Base-by-base conservation (phyloP, 2,888 invertebrate genomes). In the Fragum whitleyi region DNA sequence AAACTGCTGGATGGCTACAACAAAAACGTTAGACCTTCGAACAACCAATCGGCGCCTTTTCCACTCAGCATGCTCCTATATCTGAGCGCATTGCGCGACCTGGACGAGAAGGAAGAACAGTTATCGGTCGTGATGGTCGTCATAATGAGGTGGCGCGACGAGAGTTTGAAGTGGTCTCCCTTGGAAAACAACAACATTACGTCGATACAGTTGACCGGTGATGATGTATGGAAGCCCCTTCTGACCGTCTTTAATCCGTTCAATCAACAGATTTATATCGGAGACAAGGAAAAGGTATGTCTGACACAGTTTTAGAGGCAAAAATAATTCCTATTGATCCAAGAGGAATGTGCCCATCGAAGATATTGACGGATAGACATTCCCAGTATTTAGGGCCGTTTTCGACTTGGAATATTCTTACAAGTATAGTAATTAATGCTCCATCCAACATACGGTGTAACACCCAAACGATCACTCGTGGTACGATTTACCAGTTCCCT, bases 191-290 rank as follows among this genome's bases (percentile, higher is more conserved):
- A n/a, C 55, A 55, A 55, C 55, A 70, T 55, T 14, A 53, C 53
- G 0, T 14, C 5, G 5, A 70, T 70, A 29, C 53, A 53, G 29
- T 21, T 70, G 70, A 55, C 70, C 19, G 55, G 55, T 11, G 1
- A 70, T 11, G 32, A 55, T 3, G 70, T 70, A 29, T 70, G 70
- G 70, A 70, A 70, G 21, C 70, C 70, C 9, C 23, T 70, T 5
- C n/a, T 70, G 36, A 70, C 70, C 1, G 36, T 70, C 36, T 53
- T 55, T 21, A 70, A 70, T 21, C 70, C 70, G 9, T 70, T 70
- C 55, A 55, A 70, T 28, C 21, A 53, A 16, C 53, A 55, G 23
- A 70, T 55, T 1, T 53, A 70, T 55, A 53, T 70, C 26, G 70
- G 70, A 2, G 70, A 70, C 21, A 70, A 70, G 55, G 55, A 70